phyloP scores from a whole-genome alignment of 2,888 invertebrate genomes.

The Timandra comae region DNA sequence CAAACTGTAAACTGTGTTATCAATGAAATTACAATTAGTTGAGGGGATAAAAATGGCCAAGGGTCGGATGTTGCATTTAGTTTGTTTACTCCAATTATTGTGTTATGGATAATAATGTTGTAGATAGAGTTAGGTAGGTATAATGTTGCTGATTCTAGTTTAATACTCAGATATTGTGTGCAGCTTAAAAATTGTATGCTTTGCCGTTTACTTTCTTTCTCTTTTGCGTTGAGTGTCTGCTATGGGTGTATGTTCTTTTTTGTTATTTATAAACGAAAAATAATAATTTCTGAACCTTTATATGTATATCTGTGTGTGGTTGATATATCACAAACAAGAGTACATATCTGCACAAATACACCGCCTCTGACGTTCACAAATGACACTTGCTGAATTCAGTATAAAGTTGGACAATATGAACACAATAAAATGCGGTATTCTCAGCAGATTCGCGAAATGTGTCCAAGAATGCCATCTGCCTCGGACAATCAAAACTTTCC shows the following conservation, averaged over 20 bases:
- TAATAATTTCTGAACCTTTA: background rate
- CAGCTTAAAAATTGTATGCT: no score
- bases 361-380: constrained; percentile 26
- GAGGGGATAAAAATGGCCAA: constrained; percentile 62
- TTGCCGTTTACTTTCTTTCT: no score
- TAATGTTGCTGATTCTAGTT: background rate
- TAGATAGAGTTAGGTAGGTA: background rate
- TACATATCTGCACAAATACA: no score
- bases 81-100: constrained; percentile 41
- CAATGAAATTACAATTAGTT: constrained; percentile 77
- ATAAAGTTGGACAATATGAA: constrained; percentile 57
- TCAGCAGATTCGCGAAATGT: constrained; percentile 59
- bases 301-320: no score
- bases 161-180: no score
- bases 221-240: background rate
- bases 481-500: constrained; percentile 76
- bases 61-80: constrained; percentile 60
- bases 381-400: constrained; percentile 52
- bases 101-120: background rate
- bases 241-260: background rate
- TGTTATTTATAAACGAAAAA: background rate
- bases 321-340: no score
- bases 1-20: constrained; percentile 77
- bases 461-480: constrained; percentile 73
- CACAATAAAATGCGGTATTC: constrained; percentile 65